Evolutionary conservation across 2,888 invertebrate species (phyloP).

Genomic region (Steromphala cineraria): DNA sequence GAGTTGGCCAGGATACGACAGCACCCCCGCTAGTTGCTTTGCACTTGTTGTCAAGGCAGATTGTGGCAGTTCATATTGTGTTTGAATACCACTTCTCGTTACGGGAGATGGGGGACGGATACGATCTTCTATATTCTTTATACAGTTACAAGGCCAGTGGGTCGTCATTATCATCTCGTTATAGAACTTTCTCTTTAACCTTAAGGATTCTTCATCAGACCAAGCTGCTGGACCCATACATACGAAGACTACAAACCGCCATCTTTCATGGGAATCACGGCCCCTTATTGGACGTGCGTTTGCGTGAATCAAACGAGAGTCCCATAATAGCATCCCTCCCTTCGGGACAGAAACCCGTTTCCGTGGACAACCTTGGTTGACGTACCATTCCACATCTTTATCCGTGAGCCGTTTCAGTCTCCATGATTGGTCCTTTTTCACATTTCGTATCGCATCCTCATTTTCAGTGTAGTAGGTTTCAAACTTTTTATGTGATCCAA

Average conservation of each 20-base stretch:
- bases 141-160: conserved; percentile 56
- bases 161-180: conserved; percentile 47
- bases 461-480: conserved; percentile 29
- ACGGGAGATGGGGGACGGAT: too few species aligned
- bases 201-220: conserved; percentile 53
- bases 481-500: conserved; percentile 44
- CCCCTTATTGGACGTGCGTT: conserved; percentile 56
- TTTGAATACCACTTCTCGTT: too few species aligned
- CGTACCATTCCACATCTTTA: conserved; percentile 49
- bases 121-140: too few species aligned
- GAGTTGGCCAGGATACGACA: too few species aligned
- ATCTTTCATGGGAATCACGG: conserved; percentile 47
- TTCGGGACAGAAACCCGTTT: conserved; percentile 60
- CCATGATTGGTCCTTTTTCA: conserved; percentile 21
- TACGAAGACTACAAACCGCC: conserved; percentile 63
- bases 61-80: too few species aligned
- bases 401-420: conserved; percentile 42
- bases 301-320: conserved; percentile 65
- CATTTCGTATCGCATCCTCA: conserved; percentile 21
- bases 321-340: conserved; percentile 68
- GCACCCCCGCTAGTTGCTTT: too few species aligned
- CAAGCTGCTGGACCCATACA: conserved; percentile 67
- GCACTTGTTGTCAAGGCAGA: too few species aligned
- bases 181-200: conserved; percentile 53
- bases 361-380: conserved; percentile 46